Base-by-base conservation (phyloP, 2,797 vertebrate species). In the Uromys caudimaculatus region DNA sequence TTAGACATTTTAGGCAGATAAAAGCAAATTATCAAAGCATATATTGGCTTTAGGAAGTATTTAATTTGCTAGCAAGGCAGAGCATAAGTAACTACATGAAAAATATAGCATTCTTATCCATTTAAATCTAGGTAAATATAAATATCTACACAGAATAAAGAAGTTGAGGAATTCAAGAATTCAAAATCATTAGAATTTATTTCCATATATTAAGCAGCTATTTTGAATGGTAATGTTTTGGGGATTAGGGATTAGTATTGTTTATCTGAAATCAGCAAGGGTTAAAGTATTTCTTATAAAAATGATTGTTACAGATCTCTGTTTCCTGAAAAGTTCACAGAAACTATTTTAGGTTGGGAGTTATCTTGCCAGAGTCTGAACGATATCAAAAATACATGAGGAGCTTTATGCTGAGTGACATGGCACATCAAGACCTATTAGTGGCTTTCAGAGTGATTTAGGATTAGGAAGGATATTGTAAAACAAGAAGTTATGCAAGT, bases 311-410 rank as follows among this genome's bases (percentile, higher is more conserved):
- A 5, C 12, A 73, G 56, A 92, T 91, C 17, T 93, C 92, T 16
- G 89, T 62, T 79, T 16, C 35, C 86, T 91, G 9, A 84, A 88
- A 93, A 95, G 83, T 96, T 95, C 90, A 82, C 27, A 78, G 75
- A 54, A 97, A 71, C 14, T 81, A 89, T 95, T 95, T 94, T 96
- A 94, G 77, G 64, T 93, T 97, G 24, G 89, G 83, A 89, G 50
- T 75, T 87, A 93, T 85, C 92, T 73, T 95, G 38, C 92, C 47
- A 89, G 64, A 87, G 92, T 84, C 75, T 96, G 91, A 97, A 56
- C 56, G 47, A 69, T 95, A 97, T 97, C 75, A 98, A 97, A 98
- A 97, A 96, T 97, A 89, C 92, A 97, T 96, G 97, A 98, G 92
- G 92, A 97, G 79, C 71, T 97, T 97, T 96, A 97, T 97, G 69